Evolutionary conservation across 2,888 invertebrate species (phyloP).

Genomic region (Eremobia ochroleuca): DNA sequence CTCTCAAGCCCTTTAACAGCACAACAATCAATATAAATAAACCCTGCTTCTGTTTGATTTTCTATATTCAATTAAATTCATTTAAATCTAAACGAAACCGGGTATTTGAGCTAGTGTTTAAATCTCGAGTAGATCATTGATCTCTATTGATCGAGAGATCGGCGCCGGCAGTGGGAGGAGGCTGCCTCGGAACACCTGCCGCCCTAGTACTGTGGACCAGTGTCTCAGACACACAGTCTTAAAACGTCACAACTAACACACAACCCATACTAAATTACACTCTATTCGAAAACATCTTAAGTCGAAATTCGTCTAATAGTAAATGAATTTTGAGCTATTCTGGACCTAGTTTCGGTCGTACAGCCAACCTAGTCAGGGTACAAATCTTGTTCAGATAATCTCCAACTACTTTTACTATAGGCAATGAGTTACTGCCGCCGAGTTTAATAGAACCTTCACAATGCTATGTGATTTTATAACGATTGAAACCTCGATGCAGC

Average conservation of each 20-base stretch:
- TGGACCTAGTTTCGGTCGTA: conserved; percentile 39
- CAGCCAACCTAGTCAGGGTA: conserved; percentile 86
- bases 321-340: conserved; percentile 53
- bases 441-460: conserved; percentile 80
- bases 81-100: conserved; percentile 58
- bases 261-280: conserved; percentile 70
- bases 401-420: conserved; percentile 85
- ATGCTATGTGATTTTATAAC: conserved; percentile 77
- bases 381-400: conserved; percentile 88
- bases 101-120: conserved; percentile 78
- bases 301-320: conserved; percentile 62
- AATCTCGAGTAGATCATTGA: conserved; percentile 90
- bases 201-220: conserved; percentile 89
- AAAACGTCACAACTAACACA: conserved; percentile 68
- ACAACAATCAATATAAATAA: conserved; percentile 44
- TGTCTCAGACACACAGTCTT: conserved; percentile 69
- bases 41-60: conserved; percentile 33
- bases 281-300: conserved; percentile 71
- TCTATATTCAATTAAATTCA: conserved; percentile 51
- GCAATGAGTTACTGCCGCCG: conserved; percentile 79
- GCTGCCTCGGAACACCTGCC: conserved; percentile 89
- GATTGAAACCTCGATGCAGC: conserved; percentile 66
- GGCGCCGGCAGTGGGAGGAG: conserved; percentile 89
- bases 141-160: conserved; percentile 83
- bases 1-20: conserved; percentile 19